Conservation (phyloP, 2,113 vertebrate species). For the Labrus mixtus region DNA sequence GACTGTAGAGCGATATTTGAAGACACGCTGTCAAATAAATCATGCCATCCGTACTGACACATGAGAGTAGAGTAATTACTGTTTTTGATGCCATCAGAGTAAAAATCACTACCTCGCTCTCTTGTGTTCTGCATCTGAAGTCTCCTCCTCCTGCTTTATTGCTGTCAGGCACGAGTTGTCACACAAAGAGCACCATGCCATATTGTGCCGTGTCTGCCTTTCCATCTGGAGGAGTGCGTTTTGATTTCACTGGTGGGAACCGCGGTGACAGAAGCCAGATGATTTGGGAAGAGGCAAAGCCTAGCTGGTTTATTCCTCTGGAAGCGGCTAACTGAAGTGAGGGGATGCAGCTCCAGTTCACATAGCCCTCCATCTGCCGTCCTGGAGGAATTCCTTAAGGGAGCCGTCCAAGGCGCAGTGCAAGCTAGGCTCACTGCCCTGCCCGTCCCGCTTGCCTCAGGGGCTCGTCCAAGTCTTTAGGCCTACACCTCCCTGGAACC, state of each 20-base stretch:
- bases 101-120: conserved; percentile 12
- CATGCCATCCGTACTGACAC: conserved; percentile 24
- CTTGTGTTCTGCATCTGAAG: not conserved
- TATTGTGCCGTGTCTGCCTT: conserved; percentile 75
- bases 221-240: conserved; percentile 76
- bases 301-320: conserved; percentile 68
- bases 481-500: conserved; percentile 70
- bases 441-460: conserved; percentile 43
- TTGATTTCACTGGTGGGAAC: conserved; percentile 73
- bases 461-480: conserved; percentile 73
- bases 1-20: conserved; percentile 27
- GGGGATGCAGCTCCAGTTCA: conserved; percentile 58
- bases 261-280: conserved; percentile 70
- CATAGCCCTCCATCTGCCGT: conserved; percentile 77
- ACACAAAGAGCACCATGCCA: conserved; percentile 49
- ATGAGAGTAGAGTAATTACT: conserved; percentile 46
- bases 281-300: conserved; percentile 71
- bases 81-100: conserved; percentile 27
- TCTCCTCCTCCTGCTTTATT: conserved; percentile 35
- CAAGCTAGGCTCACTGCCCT: conserved; percentile 35
- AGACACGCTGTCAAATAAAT: conserved; percentile 52
- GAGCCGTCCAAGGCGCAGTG: conserved; percentile 57
- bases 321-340: conserved; percentile 52
- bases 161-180: conserved; percentile 42
- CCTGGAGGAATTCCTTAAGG: conserved; percentile 73